phyloP scores from a whole-genome alignment of 2,113 vertebrate species.

The Cebidichthys violaceus region DNA sequence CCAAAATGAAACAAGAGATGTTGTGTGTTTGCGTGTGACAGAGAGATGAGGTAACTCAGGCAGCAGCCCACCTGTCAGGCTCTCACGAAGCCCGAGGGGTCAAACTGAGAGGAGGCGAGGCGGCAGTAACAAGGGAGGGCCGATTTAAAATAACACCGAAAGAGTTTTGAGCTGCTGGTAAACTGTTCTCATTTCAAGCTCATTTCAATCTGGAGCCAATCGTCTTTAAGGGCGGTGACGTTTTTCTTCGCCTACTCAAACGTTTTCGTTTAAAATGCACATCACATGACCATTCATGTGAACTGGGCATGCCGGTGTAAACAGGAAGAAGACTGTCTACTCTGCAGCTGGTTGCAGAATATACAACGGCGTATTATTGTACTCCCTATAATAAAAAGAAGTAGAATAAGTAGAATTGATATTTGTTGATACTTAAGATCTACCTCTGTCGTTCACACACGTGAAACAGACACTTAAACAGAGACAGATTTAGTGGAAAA shows the following conservation, averaged over 20 bases:
- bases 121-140: constrained; percentile 3
- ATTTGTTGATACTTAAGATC: too few relatives aligned
- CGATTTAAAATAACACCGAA: constrained; percentile 20
- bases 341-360: too few relatives aligned
- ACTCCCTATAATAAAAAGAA: too few relatives aligned
- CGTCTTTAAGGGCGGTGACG: neutral
- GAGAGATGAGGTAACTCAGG: constrained; percentile 36
- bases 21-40: constrained; percentile 4
- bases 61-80: constrained; percentile 34
- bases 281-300: too few relatives aligned
- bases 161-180: neutral
- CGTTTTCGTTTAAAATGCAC: neutral
- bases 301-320: too few relatives aligned
- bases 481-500: too few relatives aligned
- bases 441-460: too few relatives aligned
- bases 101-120: constrained; percentile 36
- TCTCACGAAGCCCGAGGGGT: constrained; percentile 8
- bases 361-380: too few relatives aligned
- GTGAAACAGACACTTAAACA: too few relatives aligned
- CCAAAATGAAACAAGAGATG: neutral
- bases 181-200: neutral
- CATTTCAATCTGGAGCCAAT: neutral
- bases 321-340: too few relatives aligned
- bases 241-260: neutral
- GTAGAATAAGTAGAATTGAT: too few relatives aligned